Conservation (phyloP, 2,113 vertebrate species). For the Aspidoscelis tigris region DNA sequence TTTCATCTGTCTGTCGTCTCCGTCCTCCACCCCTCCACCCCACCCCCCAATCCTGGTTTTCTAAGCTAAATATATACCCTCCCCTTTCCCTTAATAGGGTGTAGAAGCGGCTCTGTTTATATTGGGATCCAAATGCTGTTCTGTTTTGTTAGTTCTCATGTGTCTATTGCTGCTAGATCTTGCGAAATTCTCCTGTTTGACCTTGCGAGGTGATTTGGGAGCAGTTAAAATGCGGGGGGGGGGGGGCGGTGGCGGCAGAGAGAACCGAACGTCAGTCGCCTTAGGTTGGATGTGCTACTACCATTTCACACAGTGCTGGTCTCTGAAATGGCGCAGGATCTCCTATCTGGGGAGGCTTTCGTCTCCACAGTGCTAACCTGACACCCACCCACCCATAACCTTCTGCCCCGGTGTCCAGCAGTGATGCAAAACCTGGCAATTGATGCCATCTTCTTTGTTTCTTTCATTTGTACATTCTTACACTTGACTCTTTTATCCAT, state of each 20-base stretch:
- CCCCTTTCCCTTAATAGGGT: background rate
- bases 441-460: background rate
- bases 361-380: no score
- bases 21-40: fast-evolving
- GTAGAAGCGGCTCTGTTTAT: background rate
- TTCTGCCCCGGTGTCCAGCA: no score
- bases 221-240: background rate
- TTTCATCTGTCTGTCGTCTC: background rate
- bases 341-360: background rate
- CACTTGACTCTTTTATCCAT: background rate
- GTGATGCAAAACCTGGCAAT: background rate
- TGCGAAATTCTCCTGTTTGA: background rate
- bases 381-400: no score
- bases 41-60: no score
- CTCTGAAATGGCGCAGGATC: background rate
- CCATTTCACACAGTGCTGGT: slow-evolving; percentile 42
- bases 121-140: background rate
- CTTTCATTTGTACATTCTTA: background rate
- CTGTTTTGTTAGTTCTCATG: background rate
- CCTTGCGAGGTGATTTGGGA: background rate
- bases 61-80: no score
- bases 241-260: background rate
- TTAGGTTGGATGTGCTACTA: background rate
- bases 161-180: background rate
- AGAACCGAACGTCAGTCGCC: background rate